Base-by-base conservation (phyloP, 2,113 vertebrate species). In the Lepidiolamprologus cunningtoni region DNA sequence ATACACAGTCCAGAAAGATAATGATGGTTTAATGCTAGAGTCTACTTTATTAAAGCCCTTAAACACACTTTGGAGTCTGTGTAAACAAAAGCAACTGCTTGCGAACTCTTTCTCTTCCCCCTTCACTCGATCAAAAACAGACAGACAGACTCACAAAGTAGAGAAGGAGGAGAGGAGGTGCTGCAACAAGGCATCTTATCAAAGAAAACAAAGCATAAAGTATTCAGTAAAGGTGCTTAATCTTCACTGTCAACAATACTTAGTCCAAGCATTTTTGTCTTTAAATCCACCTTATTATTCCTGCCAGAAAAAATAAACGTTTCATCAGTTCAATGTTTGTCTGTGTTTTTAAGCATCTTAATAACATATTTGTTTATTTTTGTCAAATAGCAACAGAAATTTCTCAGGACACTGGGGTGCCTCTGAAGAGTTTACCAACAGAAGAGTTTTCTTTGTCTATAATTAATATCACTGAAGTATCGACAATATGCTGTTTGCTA, bases 41-140 rank as follows among this genome's bases (percentile, higher is more conserved):
- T 81, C 85, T 86, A 92, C 80, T 90, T 86, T 90, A 54, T 81
- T 86, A 86, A 92, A 91, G 57, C 92, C 83, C 80, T 92, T 92
- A 63, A 93, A 95, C 82, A 91, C 87, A 91, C 90, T 91, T 83
- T 82, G 50, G 80, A 82, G 80, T 81, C 89, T 92, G 82, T 80
- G 88, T 82, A 92, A 92, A 94, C 91, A 94, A 89, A 90, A 31
- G 54, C 84, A 91, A 89, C 88, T 86, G 81, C 85, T 92, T 89
- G 80, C 50, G 16, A 40, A 21, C 87, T 80, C 42, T 47, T 26
- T 28, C 6, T 76, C 42, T 76, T 50, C 71, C 42, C 26, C 9
- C 13, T 10, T 47, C 42, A 31, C 42, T 31, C 26, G 4, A 7
- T 78, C 16, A 78, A 78, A 78, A 78, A 82, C 53, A 82, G 16